Evolutionary conservation across 2,888 invertebrate species (phyloP), one percentile per base, ranked within the genome.

Genomic region (Flabesymbios commensalis): DNA sequence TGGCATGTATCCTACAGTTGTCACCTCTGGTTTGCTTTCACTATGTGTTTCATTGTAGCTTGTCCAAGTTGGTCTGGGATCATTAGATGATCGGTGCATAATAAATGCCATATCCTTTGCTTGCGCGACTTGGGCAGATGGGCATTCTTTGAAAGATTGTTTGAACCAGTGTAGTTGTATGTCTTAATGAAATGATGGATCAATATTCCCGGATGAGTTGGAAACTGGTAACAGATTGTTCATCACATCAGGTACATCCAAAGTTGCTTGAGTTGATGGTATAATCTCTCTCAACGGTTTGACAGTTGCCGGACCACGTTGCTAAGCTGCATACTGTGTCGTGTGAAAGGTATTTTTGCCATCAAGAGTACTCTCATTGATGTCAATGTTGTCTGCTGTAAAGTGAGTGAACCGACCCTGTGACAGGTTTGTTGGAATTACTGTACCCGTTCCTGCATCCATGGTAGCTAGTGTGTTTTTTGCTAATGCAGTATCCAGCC

Each of bases 401-500:
- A 43, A 55, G n/a, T 55, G 55, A n/a, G 22, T 17, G 22, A 55
- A 55, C 29, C 49, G 28, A 31, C 31, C 49, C 31, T 26, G 26
- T 26, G 22, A 28, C 14, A 49, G 31, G 31, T 26, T 29, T 49
- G 7, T 7, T 28, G 49, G 31, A 49, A 49, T 10, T 29, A 49
- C 49, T 17, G 49, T 22, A 14, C 49, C 49, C 10, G 7, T 45
- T 14, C 17, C 31, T 7, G 26, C 31, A 49, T 49, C 31, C 49
- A 49, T 49, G 7, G 49, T 49, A 10, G n/a, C 41, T 19, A 51
- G 19, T 17, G 51, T 58, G 3, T 52, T 52, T 51, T 57, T 24
- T 5, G 57, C 57, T 19, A 57, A 31, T 52, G 52, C 29, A 36
- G 58, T 58, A 41, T 58, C 52, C 32, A 58, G 39, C 24, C 24